Conservation (phyloP, 2,113 vertebrate species). For the Neodon shergylaensis region DNA sequence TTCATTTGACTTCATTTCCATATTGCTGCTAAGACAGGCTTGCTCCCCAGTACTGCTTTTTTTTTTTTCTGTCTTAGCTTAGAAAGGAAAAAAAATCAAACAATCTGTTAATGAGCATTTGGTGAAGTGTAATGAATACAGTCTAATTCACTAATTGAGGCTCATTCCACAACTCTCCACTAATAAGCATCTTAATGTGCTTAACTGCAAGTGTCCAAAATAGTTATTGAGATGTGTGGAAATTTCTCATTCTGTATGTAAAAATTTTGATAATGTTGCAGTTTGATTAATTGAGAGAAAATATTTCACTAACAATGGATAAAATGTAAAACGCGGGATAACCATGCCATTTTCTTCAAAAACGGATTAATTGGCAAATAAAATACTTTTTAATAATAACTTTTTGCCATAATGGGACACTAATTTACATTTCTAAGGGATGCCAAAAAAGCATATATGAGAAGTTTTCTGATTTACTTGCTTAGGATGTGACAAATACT, state of each 20-base stretch:
- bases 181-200: constrained; percentile 82
- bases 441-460: background rate
- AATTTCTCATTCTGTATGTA: constrained; percentile 74
- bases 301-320: constrained; percentile 60
- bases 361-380: constrained; percentile 54
- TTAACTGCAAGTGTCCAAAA: constrained; percentile 82
- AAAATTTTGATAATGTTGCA: constrained; percentile 76
- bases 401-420: background rate
- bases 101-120: constrained; percentile 81
- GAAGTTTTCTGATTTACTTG: constrained; percentile 15
- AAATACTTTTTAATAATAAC: constrained; percentile 41
- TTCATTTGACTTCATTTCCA: constrained; percentile 46
- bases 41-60: background rate
- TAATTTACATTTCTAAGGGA: background rate
- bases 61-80: background rate
- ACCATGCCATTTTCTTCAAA: constrained; percentile 59
- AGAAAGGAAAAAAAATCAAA: constrained; percentile 62
- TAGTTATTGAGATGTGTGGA: constrained; percentile 81
- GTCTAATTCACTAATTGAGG: constrained; percentile 82
- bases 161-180: constrained; percentile 80
- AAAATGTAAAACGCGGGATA: constrained; percentile 64
- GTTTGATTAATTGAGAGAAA: constrained; percentile 78
- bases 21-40: constrained; percentile 53
- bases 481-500: constrained; percentile 34
- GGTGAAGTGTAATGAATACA: constrained; percentile 82